A percentile compares a stretch with the other conserved stretches of the same genome.
Evolutionary conservation across 92 coral and sea anemone genomes (phyloP).

Genomic region (Heteractis magnifica): DNA sequence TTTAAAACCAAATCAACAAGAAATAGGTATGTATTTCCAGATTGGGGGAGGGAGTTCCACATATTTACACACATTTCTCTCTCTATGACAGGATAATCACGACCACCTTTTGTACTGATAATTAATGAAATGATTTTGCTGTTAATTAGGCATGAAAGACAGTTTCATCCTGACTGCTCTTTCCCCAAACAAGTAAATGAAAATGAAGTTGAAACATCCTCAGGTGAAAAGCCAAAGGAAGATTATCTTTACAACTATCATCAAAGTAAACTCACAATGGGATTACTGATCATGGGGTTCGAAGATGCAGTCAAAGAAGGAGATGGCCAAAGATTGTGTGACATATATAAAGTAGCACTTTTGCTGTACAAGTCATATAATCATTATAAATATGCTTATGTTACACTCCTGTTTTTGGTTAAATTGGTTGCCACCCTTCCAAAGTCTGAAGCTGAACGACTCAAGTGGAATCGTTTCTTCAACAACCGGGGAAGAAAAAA

Average conservation of each 20-base stretch:
- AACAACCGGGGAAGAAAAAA: constrained; percentile 57
- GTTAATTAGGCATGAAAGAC: constrained; percentile 42
- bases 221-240: constrained; percentile 12
- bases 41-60: neutral
- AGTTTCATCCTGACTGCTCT: constrained; percentile 33
- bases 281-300: constrained; percentile 42
- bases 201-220: neutral
- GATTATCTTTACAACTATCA: constrained; percentile 62
- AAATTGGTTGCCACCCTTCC: constrained; percentile 40
- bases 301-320: constrained; percentile 69
- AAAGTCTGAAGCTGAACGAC: constrained; percentile 44
- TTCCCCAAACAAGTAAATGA: neutral
- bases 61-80: too few species aligned
- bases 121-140: neutral
- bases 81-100: too few species aligned
- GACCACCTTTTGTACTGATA: too few species aligned
- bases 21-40: constrained; percentile 31
- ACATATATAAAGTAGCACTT: constrained; percentile 48
- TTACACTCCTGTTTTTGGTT: neutral
- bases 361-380: constrained; percentile 38
- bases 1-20: constrained; percentile 48
- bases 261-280: constrained; percentile 34
- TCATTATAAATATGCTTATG: too few species aligned
- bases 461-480: constrained; percentile 59
- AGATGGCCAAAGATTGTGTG: constrained; percentile 53